These are phyloP conservation scores for Diadophis punctatus DNA, from an alignment of 2,113 vertebrate genomes.

Conservation along the genomic window DNA sequence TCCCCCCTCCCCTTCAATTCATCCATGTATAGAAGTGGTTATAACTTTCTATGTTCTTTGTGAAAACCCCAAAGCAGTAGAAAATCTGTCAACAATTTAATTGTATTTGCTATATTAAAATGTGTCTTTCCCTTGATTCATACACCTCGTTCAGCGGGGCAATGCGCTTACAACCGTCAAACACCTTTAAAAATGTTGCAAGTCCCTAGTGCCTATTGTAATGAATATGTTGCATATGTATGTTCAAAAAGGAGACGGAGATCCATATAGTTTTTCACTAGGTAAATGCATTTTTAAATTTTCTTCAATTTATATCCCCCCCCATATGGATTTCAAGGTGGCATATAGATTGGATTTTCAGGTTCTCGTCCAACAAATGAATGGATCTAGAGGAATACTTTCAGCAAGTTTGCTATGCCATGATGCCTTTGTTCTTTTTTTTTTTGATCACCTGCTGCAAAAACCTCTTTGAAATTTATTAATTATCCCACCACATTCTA, in stretches of 20 bases:
- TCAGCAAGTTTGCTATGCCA: background rate
- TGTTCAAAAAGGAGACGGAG: background rate
- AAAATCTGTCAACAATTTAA: background rate
- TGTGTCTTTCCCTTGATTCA: background rate
- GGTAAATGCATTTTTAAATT: background rate
- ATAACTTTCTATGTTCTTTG: background rate
- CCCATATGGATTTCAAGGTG: background rate
- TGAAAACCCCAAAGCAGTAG: background rate
- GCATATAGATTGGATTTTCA: background rate
- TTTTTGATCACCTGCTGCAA: background rate
- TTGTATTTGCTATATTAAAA: background rate
- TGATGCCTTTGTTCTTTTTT: background rate
- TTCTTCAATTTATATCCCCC: background rate
- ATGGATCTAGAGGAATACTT: background rate
- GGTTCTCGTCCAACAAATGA: background rate
- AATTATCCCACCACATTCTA: background rate
- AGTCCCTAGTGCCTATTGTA: background rate
- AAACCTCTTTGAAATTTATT: background rate
- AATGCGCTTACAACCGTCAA: background rate
- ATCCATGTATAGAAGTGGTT: background rate
- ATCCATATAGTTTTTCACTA: background rate
- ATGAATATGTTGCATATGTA: background rate
- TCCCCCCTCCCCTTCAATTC: background rate
- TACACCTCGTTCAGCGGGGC: background rate
- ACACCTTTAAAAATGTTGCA: background rate